Evolutionary conservation across 1,140 invertebrate genomes (phyloP), one percentile per base, ranked within the genome.

Genomic region (Megalopta genalis): DNA sequence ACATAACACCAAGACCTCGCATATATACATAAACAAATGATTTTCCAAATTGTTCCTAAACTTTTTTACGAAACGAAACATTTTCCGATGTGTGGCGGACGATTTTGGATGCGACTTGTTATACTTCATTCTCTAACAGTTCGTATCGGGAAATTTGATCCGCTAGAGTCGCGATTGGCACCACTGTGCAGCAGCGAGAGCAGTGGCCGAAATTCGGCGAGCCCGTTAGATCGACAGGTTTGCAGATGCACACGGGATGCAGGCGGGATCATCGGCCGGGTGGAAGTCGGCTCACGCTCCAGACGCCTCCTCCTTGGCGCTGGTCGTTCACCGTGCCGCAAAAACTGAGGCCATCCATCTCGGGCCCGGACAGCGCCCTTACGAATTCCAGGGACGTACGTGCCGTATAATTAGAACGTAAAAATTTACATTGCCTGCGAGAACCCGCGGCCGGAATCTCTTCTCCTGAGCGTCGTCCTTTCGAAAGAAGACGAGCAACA

Each of bases 321-420:
- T 82, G 85, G 85, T 86, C 84, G 84, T 83, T 84, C 85, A 86
- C 82, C 83, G 87, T 80, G 80, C 75, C 74, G 81, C 82, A 87
- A 89, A 90, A 90, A 90, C 84, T 79, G 70, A 86, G 84, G 80
- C 85, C 84, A 86, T 86, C 85, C 81, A 86, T 86, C 85, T 86
- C 84, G 62, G 77, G 86, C 85, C 84, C 85, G 82, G 88, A 86
- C 88, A 88, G 88, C 81, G 84, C 87, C 86, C 81, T 88, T 89
- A 90, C 88, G 82, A 88, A 90, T 90, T 90, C 88, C 88, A 90
- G 84, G 88, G 86, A 87, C 88, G 88, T 87, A 86, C 87, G 87
- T 85, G 84, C 88, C 86, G 87, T 90, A 90, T 90, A 89, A 90
- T 90, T 90, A 89, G 88, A 90, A 90, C 88, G 88, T 90, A 90